Evolutionary conservation across 2,113 vertebrate species (phyloP), one percentile per base, ranked within the genome.

Genomic region (Sylvia atricapilla): DNA sequence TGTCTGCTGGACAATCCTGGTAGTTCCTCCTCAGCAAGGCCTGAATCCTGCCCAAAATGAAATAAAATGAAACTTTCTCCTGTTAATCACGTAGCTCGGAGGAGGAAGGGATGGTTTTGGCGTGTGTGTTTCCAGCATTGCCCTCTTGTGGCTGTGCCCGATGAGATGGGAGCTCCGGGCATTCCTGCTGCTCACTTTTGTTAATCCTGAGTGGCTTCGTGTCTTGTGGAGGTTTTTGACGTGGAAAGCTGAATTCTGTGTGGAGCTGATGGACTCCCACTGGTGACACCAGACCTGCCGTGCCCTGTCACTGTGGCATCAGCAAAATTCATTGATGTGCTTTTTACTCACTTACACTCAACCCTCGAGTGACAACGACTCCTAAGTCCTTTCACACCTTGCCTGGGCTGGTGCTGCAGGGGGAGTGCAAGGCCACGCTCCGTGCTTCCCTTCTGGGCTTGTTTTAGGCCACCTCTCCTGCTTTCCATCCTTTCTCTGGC

Each of bases 311-410:
- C 19, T 15, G 24, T 39, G 58, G 17, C 13, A 9, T 7, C 9
- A 33, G 30, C 59, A 19, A 35, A 67, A 77, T 30, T 46, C 9
- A 55, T 44, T 50, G 47, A 4, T 1, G 1, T 86, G 41, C 23
- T 22, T 94, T 81, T 82, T 56, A 25, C 30, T 66, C 23, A 11
- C 16, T 66, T 37, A 2, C 19, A 4, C 56, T 46, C n/a, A 72
- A 5, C 3, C 2, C 18, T 11, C 0, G 0, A 7, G 63, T 17
- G 33, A 37, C 66, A 49, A 1, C 33, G 67, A 41, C 44, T 66
- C 49, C 22, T 12, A 4, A 58, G 28, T 62, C 43, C 30, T 62
- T 64, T 43, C 63, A 30, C 18, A 13, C 15, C 0, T 22, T 2
- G 1, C 28, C 58, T 19, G 58, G 59, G 73, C 39, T 75, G 74